Evolutionary conservation across 1,140 invertebrate species (phyloP).

Genomic region (Dendrolimus kikuchii): DNA sequence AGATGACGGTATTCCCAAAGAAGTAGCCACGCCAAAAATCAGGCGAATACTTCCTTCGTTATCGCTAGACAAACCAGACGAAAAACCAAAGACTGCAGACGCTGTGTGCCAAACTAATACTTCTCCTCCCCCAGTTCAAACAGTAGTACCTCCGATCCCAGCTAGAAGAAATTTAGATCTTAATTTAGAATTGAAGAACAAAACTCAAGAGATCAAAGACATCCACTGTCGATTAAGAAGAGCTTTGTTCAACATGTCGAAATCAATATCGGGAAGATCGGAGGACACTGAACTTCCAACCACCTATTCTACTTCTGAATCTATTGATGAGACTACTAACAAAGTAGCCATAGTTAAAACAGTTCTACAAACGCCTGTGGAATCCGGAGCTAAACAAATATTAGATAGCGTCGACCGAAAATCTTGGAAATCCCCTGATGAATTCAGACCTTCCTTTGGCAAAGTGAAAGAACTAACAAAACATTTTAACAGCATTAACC

Average conservation of each 20-base stretch:
- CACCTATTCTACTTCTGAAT: slow-evolving; percentile 49
- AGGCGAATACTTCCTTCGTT: slow-evolving; percentile 53
- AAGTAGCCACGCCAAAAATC: slow-evolving; percentile 50
- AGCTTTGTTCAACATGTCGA: slow-evolving; percentile 43
- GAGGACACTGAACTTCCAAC: slow-evolving; percentile 49
- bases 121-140: slow-evolving; percentile 30
- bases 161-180: slow-evolving; percentile 31
- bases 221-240: slow-evolving; percentile 48
- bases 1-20: slow-evolving; percentile 36
- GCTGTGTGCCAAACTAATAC: slow-evolving; percentile 54
- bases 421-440: slow-evolving; percentile 77
- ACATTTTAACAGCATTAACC: slow-evolving; percentile 73
- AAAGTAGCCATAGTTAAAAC: slow-evolving; percentile 17
- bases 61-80: slow-evolving; percentile 46
- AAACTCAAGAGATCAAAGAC: slow-evolving; percentile 36
- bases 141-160: slow-evolving; percentile 9
- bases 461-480: slow-evolving; percentile 77
- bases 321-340: slow-evolving; percentile 34
- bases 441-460: slow-evolving; percentile 74
- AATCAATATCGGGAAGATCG: slow-evolving; percentile 48
- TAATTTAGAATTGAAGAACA: slow-evolving; percentile 38
- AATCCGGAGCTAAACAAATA: slow-evolving; percentile 33
- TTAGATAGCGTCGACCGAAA: slow-evolving; percentile 66
- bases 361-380: slow-evolving; percentile 18
- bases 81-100: slow-evolving; percentile 43